Conservation (phyloP, 2,113 vertebrate species). For the Nibea albiflora region DNA sequence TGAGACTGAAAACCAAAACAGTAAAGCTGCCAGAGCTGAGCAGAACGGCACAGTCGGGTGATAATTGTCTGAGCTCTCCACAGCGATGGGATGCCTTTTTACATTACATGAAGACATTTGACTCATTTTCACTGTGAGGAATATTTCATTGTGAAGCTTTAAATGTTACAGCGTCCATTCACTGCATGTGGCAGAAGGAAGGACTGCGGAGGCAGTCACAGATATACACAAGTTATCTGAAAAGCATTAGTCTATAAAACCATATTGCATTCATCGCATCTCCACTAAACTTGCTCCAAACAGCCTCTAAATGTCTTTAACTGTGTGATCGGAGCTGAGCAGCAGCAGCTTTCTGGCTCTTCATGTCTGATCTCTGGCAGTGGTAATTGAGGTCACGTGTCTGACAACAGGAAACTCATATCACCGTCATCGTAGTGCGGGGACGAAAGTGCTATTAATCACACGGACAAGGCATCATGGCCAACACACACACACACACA, state of each 20-base stretch:
- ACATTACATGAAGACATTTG: no score
- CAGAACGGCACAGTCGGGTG: no score
- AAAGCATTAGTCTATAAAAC: not conserved
- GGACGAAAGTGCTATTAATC: conserved; percentile 73
- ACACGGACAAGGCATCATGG: conserved; percentile 63
- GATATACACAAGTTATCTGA: not conserved
- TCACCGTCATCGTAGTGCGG: conserved; percentile 42
- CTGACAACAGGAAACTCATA: conserved; percentile 70
- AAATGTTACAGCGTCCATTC: no score
- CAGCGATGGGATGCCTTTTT: no score
- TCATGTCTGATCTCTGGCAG: conserved; percentile 60
- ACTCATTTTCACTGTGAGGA: no score
- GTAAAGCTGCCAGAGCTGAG: no score
- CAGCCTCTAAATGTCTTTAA: conserved; percentile 2
- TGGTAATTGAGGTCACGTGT: conserved; percentile 75
- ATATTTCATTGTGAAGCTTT: no score
- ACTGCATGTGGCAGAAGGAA: no score
- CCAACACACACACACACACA: conserved; percentile 8
- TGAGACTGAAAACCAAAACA: no score
- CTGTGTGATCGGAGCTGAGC: conserved; percentile 33
- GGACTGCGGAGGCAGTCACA: not conserved
- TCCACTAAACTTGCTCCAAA: not conserved
- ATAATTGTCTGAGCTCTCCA: no score
- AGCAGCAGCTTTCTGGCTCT: conserved; percentile 14
- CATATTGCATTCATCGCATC: not conserved